These are phyloP conservation scores for Polydrusus cervinus DNA, from an alignment of 2,888 invertebrate species.

Conservation along the genomic window DNA sequence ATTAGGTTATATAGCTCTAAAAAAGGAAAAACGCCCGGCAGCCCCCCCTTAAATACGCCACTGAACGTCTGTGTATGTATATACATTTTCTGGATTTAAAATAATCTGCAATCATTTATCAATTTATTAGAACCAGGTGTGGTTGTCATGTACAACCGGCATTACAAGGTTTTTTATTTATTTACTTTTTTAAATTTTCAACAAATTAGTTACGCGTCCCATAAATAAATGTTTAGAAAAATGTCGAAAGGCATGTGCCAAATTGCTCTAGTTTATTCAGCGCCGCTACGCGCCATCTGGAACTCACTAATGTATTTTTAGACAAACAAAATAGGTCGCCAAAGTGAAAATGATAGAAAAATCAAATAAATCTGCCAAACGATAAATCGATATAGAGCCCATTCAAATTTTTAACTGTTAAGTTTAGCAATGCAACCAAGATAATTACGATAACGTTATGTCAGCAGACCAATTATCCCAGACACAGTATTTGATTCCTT, in stretches of 20 bases:
- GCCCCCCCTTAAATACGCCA: no score
- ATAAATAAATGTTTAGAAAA: constrained; percentile 23
- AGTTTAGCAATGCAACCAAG: neutral
- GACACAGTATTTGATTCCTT: no score
- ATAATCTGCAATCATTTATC: neutral
- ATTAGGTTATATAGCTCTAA: no score
- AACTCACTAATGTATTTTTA: constrained; percentile 29
- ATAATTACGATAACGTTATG: no score
- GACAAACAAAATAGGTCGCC: constrained; percentile 24
- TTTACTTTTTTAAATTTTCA: constrained; percentile 16
- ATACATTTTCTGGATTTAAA: no score
- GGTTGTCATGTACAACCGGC: neutral
- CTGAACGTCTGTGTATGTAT: no score
- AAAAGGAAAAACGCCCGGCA: no score
- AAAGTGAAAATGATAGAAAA: constrained; percentile 33
- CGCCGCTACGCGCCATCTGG: constrained; percentile 21
- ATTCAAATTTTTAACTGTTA: neutral
- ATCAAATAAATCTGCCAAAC: constrained; percentile 10
- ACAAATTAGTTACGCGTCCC: constrained; percentile 17
- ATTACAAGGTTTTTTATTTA: neutral
- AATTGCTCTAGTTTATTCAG: constrained; percentile 18
- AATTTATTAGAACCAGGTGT: neutral
- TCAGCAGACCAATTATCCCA: no score
- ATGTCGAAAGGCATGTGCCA: constrained; percentile 23
- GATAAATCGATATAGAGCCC: constrained; percentile 18